Percentiles rank a stretch among this genome's conserved stretches.
Evolutionary conservation across 2,888 invertebrate species (phyloP).

Genomic region (Microctonus hyperodae): DNA sequence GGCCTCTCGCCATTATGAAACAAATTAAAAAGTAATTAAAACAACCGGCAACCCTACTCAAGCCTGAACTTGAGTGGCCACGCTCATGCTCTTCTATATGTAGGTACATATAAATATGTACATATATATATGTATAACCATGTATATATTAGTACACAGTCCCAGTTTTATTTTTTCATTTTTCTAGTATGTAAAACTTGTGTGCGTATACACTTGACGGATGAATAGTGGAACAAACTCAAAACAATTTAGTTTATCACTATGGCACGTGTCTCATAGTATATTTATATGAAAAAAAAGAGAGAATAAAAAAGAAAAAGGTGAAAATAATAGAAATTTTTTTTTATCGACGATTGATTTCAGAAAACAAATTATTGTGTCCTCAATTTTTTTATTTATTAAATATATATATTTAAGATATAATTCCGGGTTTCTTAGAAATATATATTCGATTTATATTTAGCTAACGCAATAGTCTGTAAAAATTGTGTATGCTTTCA

Average conservation of each 20-base stretch:
- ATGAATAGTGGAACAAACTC: neutral
- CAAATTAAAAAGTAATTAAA: constrained; percentile 61
- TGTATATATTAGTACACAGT: neutral
- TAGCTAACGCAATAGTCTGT: neutral
- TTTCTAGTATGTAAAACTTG: neutral
- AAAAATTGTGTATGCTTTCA: neutral
- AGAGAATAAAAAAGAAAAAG: too few species aligned
- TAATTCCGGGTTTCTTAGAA: neutral
- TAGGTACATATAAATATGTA: neutral
- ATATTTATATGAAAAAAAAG: too few species aligned
- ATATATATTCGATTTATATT: neutral
- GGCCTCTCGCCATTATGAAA: constrained; percentile 51
- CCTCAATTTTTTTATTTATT: neutral
- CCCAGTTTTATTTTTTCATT: neutral
- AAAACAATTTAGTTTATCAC: neutral
- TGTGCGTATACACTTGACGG: neutral
- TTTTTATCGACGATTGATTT: neutral
- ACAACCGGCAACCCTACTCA: constrained; percentile 42
- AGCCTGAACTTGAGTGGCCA: constrained; percentile 10
- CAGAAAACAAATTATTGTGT: neutral
- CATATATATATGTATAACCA: neutral
- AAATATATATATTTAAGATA: constrained; percentile 3
- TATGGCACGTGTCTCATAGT: neutral
- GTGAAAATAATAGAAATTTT: too few species aligned
- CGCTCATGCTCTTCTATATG: neutral